Base-by-base conservation (phyloP, 2,113 vertebrate species). In the Phocoena sinus region DNA sequence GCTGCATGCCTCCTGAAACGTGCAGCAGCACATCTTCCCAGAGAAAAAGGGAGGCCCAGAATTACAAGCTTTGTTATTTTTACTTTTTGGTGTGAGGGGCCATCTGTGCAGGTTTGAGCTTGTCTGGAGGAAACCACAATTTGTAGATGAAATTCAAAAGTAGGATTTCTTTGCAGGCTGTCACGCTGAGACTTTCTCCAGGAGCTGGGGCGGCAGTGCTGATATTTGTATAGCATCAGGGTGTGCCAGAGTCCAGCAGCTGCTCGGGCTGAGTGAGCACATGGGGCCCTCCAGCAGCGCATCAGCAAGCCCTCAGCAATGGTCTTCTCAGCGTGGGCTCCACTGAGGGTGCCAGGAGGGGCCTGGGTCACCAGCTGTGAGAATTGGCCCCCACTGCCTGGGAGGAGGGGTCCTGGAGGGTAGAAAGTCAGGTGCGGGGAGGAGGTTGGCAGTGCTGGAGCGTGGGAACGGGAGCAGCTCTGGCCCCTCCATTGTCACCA, bases 51-150 rank as follows among this genome's bases (percentile, higher is more conserved):
- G 97, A 58, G 0, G n/a, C 96, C 94, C 33, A 38, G 96, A 97
- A 98, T 83, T 50, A 36, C 44, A n/a, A 4, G 60, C 95, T 98
- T 97, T 82, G 95, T 97, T 97, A 97, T 98, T 98, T 98, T 98
- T 96, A 86, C 96, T 97, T 81, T 73, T 95, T 91, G 97, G 96
- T 97, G 95, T 2, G 65, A 93, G 97, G 93, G 97, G 96, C 98
- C 97, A 97, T 97, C 98, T 98, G 95, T 96, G 97, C 97, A 98
- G 98, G 98, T 98, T 88, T 15, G 91, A n/a, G 94, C 96, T 91
- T 82, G 97, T 98, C 97, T 95, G 93, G 92, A 97, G 82, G 95
- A 98, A 98, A 79, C 73, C 74, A 25, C 86, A 81, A 76, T 97
- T 97, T 88, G 92, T 56, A 76, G 96, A 93, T 96, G 98, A 98